Conservation (phyloP, 1,140 invertebrate genomes). For the Drosophila tristis region DNA sequence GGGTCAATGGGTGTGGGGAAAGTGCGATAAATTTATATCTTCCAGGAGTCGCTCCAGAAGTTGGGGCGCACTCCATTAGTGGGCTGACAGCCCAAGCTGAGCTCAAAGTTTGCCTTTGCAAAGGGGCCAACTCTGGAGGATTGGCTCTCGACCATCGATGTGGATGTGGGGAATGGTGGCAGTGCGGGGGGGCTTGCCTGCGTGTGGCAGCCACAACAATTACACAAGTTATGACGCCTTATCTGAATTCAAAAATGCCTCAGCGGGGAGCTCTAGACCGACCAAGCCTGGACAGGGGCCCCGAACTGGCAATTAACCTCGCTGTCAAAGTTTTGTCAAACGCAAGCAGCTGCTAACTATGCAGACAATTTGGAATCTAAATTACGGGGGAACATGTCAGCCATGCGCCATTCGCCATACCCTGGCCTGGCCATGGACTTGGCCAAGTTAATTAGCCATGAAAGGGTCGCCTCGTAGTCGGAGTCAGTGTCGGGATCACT, state of each 20-base stretch:
- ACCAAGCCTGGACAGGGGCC: not conserved
- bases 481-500: not conserved
- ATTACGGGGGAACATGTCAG: constrained; percentile 55
- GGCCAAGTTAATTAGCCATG: constrained; percentile 65
- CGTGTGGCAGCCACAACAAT: constrained; percentile 55
- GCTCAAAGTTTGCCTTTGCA: constrained; percentile 31
- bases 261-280: not conserved
- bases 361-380: constrained; percentile 56
- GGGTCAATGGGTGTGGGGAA: constrained; percentile 26
- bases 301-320: constrained; percentile 54
- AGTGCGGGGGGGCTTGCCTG: constrained; percentile 34
- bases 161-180: not conserved
- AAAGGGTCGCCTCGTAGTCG: constrained; percentile 46
- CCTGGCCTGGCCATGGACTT: constrained; percentile 2
- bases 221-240: constrained; percentile 64
- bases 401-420: not conserved
- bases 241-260: constrained; percentile 63
- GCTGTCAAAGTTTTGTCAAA: constrained; percentile 55
- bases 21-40: constrained; percentile 64
- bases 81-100: constrained; percentile 31
- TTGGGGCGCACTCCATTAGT: constrained; percentile 49
- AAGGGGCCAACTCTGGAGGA: constrained; percentile 17
- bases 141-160: constrained; percentile 10
- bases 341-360: constrained; percentile 55
- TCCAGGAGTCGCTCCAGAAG: constrained; percentile 24